Evolutionary conservation across 2,888 invertebrate genomes (phyloP).

Genomic region (Parapristionchus giblindavisi): DNA sequence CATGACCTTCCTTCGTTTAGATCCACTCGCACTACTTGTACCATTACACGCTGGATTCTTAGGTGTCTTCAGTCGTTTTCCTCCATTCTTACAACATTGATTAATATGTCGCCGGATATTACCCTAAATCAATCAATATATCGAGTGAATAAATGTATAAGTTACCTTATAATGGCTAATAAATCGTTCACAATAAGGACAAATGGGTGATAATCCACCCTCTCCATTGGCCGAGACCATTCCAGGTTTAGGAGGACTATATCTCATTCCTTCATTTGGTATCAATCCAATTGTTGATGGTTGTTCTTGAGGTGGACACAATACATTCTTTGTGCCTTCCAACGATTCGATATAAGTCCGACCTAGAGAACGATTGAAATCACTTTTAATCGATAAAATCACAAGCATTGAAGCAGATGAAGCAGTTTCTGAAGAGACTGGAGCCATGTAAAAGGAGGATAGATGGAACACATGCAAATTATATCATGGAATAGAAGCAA

Average conservation of each 20-base stretch:
- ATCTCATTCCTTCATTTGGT: too few relatives aligned
- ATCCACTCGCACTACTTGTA: constrained; percentile 11
- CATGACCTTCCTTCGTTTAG: constrained; percentile 1
- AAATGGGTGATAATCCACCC: constrained; percentile 62
- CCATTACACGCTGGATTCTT: constrained; percentile 31
- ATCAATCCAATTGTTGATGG: not conserved
- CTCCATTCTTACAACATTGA: constrained; percentile 53
- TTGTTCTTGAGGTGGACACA: not conserved
- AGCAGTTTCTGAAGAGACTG: too few relatives aligned
- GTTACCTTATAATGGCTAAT: constrained; percentile 65
- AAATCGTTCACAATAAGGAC: constrained; percentile 65
- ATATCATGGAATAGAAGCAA: too few relatives aligned
- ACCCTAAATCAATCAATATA: constrained; percentile 43
- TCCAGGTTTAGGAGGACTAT: constrained; percentile 3
- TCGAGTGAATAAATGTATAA: not conserved
- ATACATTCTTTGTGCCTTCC: too few relatives aligned
- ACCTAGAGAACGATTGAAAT: too few relatives aligned
- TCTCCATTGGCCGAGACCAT: constrained; percentile 33
- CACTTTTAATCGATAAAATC: too few relatives aligned
- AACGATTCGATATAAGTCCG: not conserved
- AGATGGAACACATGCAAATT: too few relatives aligned
- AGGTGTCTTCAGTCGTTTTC: constrained; percentile 34
- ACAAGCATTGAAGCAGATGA: too few relatives aligned
- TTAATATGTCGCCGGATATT: constrained; percentile 62
- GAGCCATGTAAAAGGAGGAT: too few relatives aligned